Evolutionary conservation across 2,888 invertebrate genomes (phyloP), one percentile per base, ranked within the genome.

Genomic region (Nesidiocoris tenuis): DNA sequence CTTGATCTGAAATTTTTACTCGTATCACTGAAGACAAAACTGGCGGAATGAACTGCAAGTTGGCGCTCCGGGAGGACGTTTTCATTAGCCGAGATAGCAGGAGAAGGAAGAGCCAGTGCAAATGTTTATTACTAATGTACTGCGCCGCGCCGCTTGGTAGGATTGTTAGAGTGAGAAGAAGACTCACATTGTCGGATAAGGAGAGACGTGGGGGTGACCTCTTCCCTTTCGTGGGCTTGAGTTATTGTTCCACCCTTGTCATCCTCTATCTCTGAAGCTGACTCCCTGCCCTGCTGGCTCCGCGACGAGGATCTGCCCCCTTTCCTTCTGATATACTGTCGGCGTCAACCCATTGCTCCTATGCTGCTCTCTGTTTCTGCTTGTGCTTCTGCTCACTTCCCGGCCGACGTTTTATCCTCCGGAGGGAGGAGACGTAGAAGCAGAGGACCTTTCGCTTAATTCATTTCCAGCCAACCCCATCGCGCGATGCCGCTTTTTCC

Each of bases 41-140:
- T n/a, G n/a, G n/a, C n/a, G n/a, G n/a, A n/a, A n/a, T n/a, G n/a
- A n/a, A n/a, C n/a, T n/a, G n/a, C n/a, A n/a, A n/a, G n/a, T n/a
- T 3, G 39, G 5, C 39, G 39, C 39, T 39, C 39, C 5, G 39
- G 39, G 39, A 67, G 56, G 61, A 56, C 61, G 65, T 54, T 76
- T 71, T 76, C 64, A 76, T 64, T 70, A 71, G 71, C 67, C 61
- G 76, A 71, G 61, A 39, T 39, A 39, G 39, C 5, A 76, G 54
- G 71, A 70, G 65, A 57, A 64, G 64, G 72, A 71, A 68, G 67
- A 17, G 21, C n/a, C n/a, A n/a, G 75, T 65, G 54, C 65, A 77
- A 77, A 61, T 77, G 77, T 77, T 77, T 77, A 77, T 77, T 77
- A 77, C 74, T 77, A 77, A 77, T 77, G 77, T 74, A 77, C 76